These are phyloP conservation scores for Alloscopus bannaensis DNA, from an alignment of 2,888 invertebrate genomes.

Conservation along the genomic window DNA sequence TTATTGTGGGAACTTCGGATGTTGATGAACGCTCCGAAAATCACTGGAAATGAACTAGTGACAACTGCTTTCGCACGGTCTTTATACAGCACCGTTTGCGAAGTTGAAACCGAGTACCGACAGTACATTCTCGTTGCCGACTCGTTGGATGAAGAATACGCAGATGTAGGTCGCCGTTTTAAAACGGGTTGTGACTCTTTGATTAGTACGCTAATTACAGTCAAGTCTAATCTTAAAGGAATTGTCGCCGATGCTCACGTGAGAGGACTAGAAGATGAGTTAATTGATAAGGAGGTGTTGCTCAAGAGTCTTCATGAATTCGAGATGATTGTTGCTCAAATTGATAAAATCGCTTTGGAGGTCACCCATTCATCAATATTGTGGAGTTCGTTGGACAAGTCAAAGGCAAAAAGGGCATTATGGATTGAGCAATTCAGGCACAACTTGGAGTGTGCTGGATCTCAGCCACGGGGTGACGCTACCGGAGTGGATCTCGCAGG, in stretches of 20 bases:
- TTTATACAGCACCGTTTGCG: conserved; percentile 54
- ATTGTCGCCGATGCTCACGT: conserved; percentile 14
- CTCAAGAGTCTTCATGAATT: conserved; percentile 3
- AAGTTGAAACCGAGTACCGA: conserved; percentile 56
- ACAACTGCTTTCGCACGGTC: conserved; percentile 16
- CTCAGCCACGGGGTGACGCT: no score
- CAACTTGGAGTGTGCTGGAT: no score
- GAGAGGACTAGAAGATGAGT: conserved; percentile 11
- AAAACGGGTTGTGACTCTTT: conserved; percentile 21
- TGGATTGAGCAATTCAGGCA: no score
- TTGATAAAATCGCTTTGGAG: conserved; percentile 1
- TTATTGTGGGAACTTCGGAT: conserved; percentile 64
- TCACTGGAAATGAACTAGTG: not conserved
- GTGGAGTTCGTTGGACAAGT: conserved; percentile 27
- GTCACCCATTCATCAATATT: conserved; percentile 14
- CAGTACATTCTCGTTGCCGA: conserved; percentile 65
- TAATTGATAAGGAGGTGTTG: conserved; percentile 19
- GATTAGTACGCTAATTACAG: conserved; percentile 11
- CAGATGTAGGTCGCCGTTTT: not conserved
- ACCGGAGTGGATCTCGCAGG: conserved; percentile 11
- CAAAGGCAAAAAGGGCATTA: not conserved
- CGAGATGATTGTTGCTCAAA: not conserved
- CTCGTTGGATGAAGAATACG: conserved; percentile 40
- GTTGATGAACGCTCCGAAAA: conserved; percentile 29
- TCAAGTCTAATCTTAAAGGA: conserved; percentile 41